Base-by-base conservation (phyloP, 2,888 invertebrate genomes). In the Phragmatobia fuliginosa region DNA sequence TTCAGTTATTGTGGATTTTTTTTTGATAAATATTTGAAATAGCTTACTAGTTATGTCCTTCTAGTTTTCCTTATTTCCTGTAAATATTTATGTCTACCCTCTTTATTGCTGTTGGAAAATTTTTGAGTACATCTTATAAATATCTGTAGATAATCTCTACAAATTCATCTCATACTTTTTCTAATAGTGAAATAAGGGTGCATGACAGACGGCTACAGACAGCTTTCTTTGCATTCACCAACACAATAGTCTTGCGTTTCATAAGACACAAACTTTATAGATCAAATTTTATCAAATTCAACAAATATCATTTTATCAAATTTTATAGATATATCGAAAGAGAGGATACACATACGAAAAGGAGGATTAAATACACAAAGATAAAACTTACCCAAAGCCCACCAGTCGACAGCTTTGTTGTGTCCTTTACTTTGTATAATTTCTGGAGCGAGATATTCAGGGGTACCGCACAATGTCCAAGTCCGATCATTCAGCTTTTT, bases 341-440 rank as follows among this genome's bases (percentile, higher is more conserved):
- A 62, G 16, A 25, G 28, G 2, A 28, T 38, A 18, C 7, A 25
- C 21, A 31, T 11, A 3, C 10, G 31, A 31, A 41, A 38, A 31
- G 31, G 21, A 28, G 21, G 0, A 25, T 18, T 28, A 67, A 60
- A 28, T 52, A 49, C 4, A 36, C 7, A 36, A 45, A 11, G 21
- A 16, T 18, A 64, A 16, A 56, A 68, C 95, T 92, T 91, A 98
- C 98, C 99, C 87, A 99, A 95, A 31, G 99, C 99, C 99, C 99
- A 99, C 99, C 99, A 99, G 90, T 99, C 99, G 0, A 99, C 99
- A 11, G 99, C 99, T 90, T 98, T 99, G 90, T 99, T 99, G 94
- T 99, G 99, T 52, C 99, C 99, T 95, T 99, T 99, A 84, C 98
- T 98, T 91, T 99, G 99, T 83, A 99, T 99, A 79, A 99, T 99